Evolutionary conservation across 2,797 vertebrate species (phyloP).

Genomic region (Pachyuromys duprasi): DNA sequence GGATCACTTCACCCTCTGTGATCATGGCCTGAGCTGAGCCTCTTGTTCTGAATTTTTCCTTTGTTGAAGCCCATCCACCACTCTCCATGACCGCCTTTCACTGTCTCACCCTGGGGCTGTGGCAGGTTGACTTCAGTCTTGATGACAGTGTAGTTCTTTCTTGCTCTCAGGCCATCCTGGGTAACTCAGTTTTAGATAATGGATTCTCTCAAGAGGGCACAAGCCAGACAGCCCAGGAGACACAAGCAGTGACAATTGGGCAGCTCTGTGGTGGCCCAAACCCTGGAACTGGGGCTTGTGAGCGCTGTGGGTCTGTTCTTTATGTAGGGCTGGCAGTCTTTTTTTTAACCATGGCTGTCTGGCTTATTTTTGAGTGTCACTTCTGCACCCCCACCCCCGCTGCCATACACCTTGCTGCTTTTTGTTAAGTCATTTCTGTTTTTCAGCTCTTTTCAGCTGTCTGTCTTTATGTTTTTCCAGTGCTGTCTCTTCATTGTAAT

Average conservation of each 20-base stretch:
- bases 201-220: background rate
- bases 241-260: background rate
- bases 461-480: background rate
- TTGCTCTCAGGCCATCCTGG: background rate
- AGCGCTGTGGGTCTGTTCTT: background rate
- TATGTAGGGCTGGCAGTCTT: too few relatives aligned
- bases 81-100: background rate
- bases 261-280: background rate
- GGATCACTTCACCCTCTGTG: background rate
- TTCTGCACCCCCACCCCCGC: background rate
- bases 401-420: background rate
- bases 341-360: too few relatives aligned
- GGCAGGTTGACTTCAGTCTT: background rate
- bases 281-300: background rate
- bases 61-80: background rate
- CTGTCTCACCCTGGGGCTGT: background rate
- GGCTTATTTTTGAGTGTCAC: too few relatives aligned
- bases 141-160: background rate
- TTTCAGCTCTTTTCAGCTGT: background rate
- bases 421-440: background rate
- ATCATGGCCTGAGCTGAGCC: background rate
- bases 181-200: background rate
- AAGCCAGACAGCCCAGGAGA: background rate
- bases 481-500: background rate
- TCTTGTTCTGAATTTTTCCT: background rate